Evolutionary conservation across 2,113 vertebrate species (phyloP).

Genomic region (Procapra przewalskii): DNA sequence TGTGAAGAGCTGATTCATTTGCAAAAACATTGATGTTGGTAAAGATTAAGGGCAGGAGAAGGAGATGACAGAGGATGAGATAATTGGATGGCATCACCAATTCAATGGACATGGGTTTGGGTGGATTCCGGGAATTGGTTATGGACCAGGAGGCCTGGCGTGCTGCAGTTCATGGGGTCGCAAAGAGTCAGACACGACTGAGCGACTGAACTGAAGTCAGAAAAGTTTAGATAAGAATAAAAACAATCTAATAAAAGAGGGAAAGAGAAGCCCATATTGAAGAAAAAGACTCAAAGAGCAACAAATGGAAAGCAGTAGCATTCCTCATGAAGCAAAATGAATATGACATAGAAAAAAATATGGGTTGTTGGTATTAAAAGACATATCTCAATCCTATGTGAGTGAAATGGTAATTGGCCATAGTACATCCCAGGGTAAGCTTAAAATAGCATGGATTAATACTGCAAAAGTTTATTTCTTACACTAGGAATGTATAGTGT

Average conservation of each 20-base stretch:
- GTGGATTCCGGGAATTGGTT: neutral
- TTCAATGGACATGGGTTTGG: neutral
- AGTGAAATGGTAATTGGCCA: neutral
- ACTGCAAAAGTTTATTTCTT: neutral
- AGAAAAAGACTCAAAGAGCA: neutral
- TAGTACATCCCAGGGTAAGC: neutral
- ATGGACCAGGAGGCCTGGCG: rapidly evolving
- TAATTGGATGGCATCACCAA: neutral
- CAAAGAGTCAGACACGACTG: neutral
- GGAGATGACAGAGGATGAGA: neutral
- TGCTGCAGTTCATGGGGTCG: neutral
- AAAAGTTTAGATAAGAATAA: neutral
- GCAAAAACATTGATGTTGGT: neutral
- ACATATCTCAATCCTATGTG: neutral
- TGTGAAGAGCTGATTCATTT: neutral
- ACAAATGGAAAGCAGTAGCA: neutral
- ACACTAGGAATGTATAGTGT: neutral
- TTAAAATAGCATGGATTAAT: neutral
- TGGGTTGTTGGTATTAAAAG: neutral
- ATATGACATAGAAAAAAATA: neutral
- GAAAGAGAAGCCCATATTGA: neutral
- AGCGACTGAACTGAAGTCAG: neutral
- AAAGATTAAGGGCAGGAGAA: neutral
- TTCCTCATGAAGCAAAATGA: neutral
- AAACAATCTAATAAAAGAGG: neutral